Percentiles rank a stretch among this genome's conserved stretches.
Conservation (phyloP, 2,113 vertebrate species). For the Sterrhoptilus dennistouni region DNA sequence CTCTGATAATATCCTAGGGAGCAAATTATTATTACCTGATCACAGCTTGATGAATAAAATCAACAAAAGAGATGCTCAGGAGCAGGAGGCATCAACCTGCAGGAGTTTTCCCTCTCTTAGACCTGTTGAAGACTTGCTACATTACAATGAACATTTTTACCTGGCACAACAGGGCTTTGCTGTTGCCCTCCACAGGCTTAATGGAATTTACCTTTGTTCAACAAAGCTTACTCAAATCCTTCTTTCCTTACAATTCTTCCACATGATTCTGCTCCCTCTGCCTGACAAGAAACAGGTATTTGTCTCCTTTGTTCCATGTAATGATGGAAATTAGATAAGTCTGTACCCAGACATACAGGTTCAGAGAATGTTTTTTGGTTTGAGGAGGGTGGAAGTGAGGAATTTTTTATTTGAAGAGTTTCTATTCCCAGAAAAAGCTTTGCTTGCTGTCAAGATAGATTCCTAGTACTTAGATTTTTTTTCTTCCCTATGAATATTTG, state of each 20-base stretch:
- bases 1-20: neutral
- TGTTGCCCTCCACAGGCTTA: neutral
- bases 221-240: neutral
- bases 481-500: neutral
- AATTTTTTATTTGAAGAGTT: neutral
- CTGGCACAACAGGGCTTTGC: neutral
- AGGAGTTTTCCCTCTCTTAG: neutral
- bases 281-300: neutral
- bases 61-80: neutral
- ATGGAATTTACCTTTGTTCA: fast-evolving
- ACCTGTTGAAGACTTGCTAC: neutral
- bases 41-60: neutral
- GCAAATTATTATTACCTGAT: neutral
- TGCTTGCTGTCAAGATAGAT: neutral
- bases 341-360: neutral
- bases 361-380: neutral
- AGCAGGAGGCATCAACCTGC: neutral
- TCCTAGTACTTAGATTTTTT: neutral
- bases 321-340: neutral
- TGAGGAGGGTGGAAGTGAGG: neutral
- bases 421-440: neutral
- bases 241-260: neutral
- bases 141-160: neutral
- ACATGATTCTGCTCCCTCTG: neutral
- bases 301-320: neutral